Conservation (phyloP, 2,888 invertebrate species). For the Drosophila prostipennis region DNA sequence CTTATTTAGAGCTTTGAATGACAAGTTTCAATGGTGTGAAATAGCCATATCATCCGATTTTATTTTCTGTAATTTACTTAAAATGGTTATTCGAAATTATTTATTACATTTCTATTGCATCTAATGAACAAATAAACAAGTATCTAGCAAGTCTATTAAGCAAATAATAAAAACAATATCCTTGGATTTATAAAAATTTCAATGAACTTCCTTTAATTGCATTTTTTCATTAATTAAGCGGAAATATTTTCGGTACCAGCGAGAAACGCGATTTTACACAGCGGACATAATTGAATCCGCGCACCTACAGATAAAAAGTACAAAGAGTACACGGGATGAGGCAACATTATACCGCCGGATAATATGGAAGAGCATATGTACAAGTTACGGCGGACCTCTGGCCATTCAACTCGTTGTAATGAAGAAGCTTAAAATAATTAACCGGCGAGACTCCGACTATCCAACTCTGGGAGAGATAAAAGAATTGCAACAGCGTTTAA, state of each 20-base stretch:
- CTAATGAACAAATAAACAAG: not conserved
- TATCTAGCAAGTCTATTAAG: not conserved
- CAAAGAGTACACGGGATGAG: not conserved
- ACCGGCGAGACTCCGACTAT: conserved; percentile 25
- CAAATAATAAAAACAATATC: not conserved
- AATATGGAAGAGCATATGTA: conserved; percentile 1
- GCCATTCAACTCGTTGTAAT: conserved; percentile 21
- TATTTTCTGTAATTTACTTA: too few relatives aligned
- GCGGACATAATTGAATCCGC: conserved; percentile 19
- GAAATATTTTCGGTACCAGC: conserved; percentile 12
- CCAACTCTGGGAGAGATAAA: conserved; percentile 11
- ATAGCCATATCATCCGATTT: too few relatives aligned
- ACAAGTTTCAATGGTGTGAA: too few relatives aligned
- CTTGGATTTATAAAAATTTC: not conserved
- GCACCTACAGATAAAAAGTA: not conserved
- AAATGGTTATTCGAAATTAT: too few relatives aligned
- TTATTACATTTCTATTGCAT: not conserved
- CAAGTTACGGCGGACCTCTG: not conserved
- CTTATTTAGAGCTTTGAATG: too few relatives aligned
- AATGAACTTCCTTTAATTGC: not conserved
- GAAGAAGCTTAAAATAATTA: conserved; percentile 52
- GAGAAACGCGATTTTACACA: not conserved
- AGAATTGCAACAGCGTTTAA: conserved; percentile 41
- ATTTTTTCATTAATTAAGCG: conserved; percentile 9
- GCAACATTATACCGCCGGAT: not conserved